Evolutionary conservation across 2,113 vertebrate genomes (phyloP).

Genomic region (Globicephala melas): DNA sequence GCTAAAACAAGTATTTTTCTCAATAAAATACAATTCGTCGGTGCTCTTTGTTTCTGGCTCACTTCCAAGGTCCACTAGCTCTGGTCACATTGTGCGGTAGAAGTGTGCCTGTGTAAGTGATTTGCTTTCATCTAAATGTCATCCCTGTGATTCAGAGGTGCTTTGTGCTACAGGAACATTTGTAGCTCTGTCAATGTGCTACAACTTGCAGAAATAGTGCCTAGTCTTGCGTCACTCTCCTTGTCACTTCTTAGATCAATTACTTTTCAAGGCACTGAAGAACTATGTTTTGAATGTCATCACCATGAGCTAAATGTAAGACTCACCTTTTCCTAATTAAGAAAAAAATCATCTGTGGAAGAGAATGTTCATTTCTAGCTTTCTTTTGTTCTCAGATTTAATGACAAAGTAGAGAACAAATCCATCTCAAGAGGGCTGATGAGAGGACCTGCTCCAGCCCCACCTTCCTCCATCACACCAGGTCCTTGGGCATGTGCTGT

Average conservation of each 20-base stretch:
- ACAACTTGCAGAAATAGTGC: background rate
- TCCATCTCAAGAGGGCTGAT: background rate
- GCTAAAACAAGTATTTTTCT: background rate
- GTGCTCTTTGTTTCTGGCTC: background rate
- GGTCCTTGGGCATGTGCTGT: background rate
- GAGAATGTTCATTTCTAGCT: background rate
- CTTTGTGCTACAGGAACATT: background rate
- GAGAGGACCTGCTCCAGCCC: background rate
- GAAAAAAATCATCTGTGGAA: background rate
- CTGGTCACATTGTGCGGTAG: rapidly evolving
- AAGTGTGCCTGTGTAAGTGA: background rate
- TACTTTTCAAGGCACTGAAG: background rate
- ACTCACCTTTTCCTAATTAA: background rate
- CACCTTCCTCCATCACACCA: background rate
- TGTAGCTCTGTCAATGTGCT: background rate
- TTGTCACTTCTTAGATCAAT: slow-evolving; percentile 34
- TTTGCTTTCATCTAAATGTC: slow-evolving; percentile 48
- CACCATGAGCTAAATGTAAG: background rate
- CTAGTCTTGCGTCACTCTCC: background rate
- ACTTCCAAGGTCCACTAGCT: background rate
- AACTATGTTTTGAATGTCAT: background rate
- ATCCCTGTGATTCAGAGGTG: slow-evolving; percentile 34
- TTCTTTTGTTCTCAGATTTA: background rate
- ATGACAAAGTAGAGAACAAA: background rate
- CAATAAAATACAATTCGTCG: background rate